Evolutionary conservation across 2,888 invertebrate species (phyloP).

Genomic region (Lasioglossum morio): DNA sequence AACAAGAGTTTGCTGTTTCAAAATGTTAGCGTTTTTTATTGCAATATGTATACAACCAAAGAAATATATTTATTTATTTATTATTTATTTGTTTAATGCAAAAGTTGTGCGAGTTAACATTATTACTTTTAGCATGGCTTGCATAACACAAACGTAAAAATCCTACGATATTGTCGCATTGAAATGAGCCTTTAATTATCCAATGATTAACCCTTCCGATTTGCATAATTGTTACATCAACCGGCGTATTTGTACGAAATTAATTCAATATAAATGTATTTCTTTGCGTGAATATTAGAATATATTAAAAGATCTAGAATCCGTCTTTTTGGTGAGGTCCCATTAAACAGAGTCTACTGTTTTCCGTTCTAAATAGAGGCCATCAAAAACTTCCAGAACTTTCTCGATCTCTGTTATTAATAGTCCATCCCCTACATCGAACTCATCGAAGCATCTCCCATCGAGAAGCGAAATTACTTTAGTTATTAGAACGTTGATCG

Average conservation of each 20-base stretch:
- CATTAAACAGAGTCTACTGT: neutral
- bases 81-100: neutral
- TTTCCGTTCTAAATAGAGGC: neutral
- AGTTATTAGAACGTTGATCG: slow-evolving; percentile 25
- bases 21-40: neutral
- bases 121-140: neutral
- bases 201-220: neutral
- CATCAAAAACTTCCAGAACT: neutral
- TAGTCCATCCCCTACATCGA: neutral
- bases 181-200: neutral
- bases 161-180: neutral
- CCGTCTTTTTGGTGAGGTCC: neutral
- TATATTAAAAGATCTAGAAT: neutral
- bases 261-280: no score
- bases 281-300: no score
- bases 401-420: neutral
- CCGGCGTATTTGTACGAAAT: no score
- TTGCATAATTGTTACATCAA: neutral
- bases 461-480: neutral
- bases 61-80: neutral
- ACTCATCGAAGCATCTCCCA: neutral
- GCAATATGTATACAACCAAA: neutral
- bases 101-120: neutral
- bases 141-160: neutral
- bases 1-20: neutral